phyloP scores from a whole-genome alignment of 1,140 invertebrate species.

The Pseudachorutes palmiensis region DNA sequence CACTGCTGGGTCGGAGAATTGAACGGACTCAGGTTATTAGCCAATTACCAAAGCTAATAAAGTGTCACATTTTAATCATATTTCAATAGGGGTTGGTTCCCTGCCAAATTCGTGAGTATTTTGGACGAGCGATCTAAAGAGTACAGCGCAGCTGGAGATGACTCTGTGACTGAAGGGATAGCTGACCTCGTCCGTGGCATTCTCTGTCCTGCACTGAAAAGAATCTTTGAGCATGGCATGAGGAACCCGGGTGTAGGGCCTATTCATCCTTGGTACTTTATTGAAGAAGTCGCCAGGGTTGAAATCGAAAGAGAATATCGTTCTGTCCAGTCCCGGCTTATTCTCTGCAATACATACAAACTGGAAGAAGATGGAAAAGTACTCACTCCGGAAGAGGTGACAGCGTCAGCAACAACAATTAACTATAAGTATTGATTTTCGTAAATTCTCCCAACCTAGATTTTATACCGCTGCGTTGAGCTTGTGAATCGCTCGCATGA shows the following conservation, averaged over 20 bases:
- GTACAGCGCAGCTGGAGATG: slow-evolving; percentile 94
- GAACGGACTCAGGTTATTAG: slow-evolving; percentile 72
- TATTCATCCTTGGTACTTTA: slow-evolving; percentile 97
- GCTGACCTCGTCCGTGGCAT: slow-evolving; percentile 92
- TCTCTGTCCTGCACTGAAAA: slow-evolving; percentile 86
- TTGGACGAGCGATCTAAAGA: slow-evolving; percentile 94
- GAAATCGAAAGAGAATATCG: slow-evolving; percentile 97
- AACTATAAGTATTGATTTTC: slow-evolving; percentile 13
- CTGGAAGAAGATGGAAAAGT: slow-evolving; percentile 99
- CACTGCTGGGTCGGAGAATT: slow-evolving; percentile 99
- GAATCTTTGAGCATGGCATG: slow-evolving; percentile 93
- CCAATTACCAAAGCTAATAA: not conserved
- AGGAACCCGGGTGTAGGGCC: slow-evolving; percentile 67
- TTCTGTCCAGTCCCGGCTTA: slow-evolving; percentile 92
- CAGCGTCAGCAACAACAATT: slow-evolving; percentile 32
- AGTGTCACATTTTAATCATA: slow-evolving; percentile 6
- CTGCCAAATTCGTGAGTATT: slow-evolving; percentile 94
- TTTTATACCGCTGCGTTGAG: slow-evolving; percentile 91
- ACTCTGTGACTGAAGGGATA: slow-evolving; percentile 88
- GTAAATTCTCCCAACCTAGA: slow-evolving; percentile 51
- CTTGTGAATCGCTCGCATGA: slow-evolving; percentile 92
- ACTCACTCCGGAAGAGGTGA: slow-evolving; percentile 91
- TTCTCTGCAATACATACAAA: slow-evolving; percentile 95
- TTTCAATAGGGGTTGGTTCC: slow-evolving; percentile 77
- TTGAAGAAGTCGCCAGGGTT: slow-evolving; percentile 89